Evolutionary conservation across 92 coral and sea anemone genomes (phyloP).

Genomic region (Actinernus sp.): DNA sequence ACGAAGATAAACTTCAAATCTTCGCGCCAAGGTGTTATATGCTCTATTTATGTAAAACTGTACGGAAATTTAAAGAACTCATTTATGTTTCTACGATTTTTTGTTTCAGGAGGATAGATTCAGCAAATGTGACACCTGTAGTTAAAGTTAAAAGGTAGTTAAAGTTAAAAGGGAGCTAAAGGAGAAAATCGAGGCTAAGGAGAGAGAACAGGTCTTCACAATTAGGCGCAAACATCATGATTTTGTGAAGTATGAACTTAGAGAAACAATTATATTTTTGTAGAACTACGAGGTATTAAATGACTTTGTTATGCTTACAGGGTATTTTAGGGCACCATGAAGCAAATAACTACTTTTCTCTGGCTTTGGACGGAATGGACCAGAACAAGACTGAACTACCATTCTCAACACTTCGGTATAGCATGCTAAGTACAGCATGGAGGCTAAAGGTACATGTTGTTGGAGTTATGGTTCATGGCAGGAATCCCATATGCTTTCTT

Average conservation of each 20-base stretch:
- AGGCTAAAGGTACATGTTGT: constrained; percentile 56
- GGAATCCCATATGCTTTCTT: constrained; percentile 56
- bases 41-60: too few species aligned
- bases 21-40: too few species aligned
- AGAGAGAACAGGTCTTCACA: background rate
- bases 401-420: constrained; percentile 33
- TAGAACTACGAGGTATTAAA: background rate
- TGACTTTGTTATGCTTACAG: too few species aligned
- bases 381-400: constrained; percentile 67
- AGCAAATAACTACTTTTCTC: constrained; percentile 43
- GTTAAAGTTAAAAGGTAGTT: too few species aligned
- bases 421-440: constrained; percentile 32
- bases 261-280: background rate
- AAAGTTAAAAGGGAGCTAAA: constrained; percentile 28
- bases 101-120: constrained; percentile 44
- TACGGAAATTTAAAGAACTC: too few species aligned
- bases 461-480: constrained; percentile 60
- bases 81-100: too few species aligned
- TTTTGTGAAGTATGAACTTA: constrained; percentile 9
- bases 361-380: constrained; percentile 73
- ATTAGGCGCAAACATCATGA: constrained; percentile 8
- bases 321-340: constrained; percentile 32
- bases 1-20: too few species aligned
- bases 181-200: constrained; percentile 6
- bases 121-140: constrained; percentile 59